Conservation (phyloP, 2,113 vertebrate genomes). For the Cheirogaleus medius region DNA sequence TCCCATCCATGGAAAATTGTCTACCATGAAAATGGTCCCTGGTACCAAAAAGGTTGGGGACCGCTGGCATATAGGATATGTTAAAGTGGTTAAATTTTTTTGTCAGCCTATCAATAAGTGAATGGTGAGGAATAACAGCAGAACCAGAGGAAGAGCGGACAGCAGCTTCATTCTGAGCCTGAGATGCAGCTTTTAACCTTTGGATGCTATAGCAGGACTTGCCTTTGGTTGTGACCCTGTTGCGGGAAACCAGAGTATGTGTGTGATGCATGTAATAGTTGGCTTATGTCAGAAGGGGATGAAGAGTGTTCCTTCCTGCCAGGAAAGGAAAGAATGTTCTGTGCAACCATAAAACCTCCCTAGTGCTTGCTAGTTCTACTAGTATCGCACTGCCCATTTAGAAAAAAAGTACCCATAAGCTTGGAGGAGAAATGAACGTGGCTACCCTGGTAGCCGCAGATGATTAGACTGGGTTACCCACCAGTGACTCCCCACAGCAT, state of each 20-base stretch:
- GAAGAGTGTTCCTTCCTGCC: neutral
- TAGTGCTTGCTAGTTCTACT: too few relatives aligned
- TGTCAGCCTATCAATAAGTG: neutral
- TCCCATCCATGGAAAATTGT: too few relatives aligned
- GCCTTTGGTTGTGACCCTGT: neutral
- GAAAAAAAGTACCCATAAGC: neutral
- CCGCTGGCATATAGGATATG: neutral
- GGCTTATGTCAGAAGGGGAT: neutral
- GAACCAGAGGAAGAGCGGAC: neutral
- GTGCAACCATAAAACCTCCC: neutral
- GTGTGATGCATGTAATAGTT: neutral
- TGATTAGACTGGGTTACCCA: neutral
- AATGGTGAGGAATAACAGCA: neutral
- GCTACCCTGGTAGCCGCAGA: neutral
- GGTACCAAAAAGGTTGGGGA: too few relatives aligned
- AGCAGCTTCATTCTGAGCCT: neutral
- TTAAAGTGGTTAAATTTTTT: neutral
- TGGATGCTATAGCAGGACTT: neutral
- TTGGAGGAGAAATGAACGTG: neutral
- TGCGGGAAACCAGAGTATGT: neutral
- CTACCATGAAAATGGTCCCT: too few relatives aligned
- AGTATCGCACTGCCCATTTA: too few relatives aligned
- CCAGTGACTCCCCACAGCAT: neutral
- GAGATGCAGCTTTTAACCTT: neutral
- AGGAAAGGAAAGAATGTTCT: neutral